Conservation (phyloP, 2,888 invertebrate species). For the Bedellia somnulentella region DNA sequence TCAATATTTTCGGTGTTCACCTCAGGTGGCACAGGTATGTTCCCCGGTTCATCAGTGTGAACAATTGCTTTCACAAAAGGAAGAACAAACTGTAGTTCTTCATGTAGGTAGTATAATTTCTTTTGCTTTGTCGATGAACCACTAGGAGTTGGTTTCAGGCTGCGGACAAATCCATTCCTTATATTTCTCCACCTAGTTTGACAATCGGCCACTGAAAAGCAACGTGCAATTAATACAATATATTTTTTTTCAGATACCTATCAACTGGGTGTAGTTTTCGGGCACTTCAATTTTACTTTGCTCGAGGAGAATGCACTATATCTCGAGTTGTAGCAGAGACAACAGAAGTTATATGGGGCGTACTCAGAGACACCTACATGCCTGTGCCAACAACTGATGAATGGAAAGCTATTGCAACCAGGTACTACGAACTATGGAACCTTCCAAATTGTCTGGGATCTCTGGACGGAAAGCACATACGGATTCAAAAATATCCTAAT, state of each 20-base stretch:
- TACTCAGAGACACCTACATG: slow-evolving; percentile 7
- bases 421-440: slow-evolving; percentile 16
- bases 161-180: no score
- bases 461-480: slow-evolving; percentile 16
- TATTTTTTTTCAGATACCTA: slow-evolving; percentile 13
- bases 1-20: no score
- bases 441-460: slow-evolving; percentile 15
- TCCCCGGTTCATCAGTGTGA: no score
- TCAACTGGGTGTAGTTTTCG: slow-evolving; percentile 11
- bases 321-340: slow-evolving; percentile 12
- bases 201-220: no score
- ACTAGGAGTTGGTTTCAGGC: no score
- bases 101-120: no score
- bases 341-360: slow-evolving; percentile 11
- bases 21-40: no score
- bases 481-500: slow-evolving; percentile 15
- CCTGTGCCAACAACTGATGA: slow-evolving; percentile 7
- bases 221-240: no score
- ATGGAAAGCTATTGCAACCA: slow-evolving; percentile 14
- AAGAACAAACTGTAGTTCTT: no score
- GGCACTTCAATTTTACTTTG: slow-evolving; percentile 10
- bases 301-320: slow-evolving; percentile 12
- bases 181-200: no score
- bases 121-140: no score
- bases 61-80: no score